Evolutionary conservation across 2,797 vertebrate genomes (phyloP).

Genomic region (Jordanella pulchra): DNA sequence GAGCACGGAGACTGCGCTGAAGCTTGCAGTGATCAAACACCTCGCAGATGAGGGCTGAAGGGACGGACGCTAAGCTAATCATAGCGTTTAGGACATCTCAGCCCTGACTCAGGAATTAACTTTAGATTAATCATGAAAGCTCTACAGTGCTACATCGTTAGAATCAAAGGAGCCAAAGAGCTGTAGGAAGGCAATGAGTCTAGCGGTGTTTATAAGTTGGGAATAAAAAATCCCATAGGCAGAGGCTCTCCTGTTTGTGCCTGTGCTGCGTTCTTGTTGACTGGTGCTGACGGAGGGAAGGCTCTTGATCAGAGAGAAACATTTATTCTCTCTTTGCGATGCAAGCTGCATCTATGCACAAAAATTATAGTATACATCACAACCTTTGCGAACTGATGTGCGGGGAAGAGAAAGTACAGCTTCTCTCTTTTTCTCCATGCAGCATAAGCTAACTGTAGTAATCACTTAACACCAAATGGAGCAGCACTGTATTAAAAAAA

Average conservation of each 20-base stretch:
- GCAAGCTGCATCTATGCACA: constrained; percentile 17
- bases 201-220: constrained; percentile 18
- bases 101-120: constrained; percentile 49
- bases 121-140: constrained; percentile 61
- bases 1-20: constrained; percentile 24
- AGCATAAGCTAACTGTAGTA: constrained; percentile 21
- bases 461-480: constrained; percentile 27
- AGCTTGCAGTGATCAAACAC: constrained; percentile 69
- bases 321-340: constrained; percentile 19
- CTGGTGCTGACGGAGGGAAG: constrained; percentile 35
- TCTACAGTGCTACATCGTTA: constrained; percentile 38
- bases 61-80: constrained; percentile 68
- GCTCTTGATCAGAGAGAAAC: constrained; percentile 49
- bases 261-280: constrained; percentile 34
- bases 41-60: constrained; percentile 65
- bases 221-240: constrained; percentile 12
- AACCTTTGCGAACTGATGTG: constrained; percentile 12
- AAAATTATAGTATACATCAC: constrained; percentile 9
- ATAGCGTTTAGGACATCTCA: constrained; percentile 59
- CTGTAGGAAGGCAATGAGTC: constrained; percentile 18
- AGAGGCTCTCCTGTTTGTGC: constrained; percentile 10
- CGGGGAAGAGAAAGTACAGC: constrained; percentile 22
- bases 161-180: constrained; percentile 43
- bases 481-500: constrained; percentile 19
- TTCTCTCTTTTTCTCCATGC: constrained; percentile 27